phyloP scores from a whole-genome alignment of 2,797 vertebrate genomes.

The Tragopan temminckii region DNA sequence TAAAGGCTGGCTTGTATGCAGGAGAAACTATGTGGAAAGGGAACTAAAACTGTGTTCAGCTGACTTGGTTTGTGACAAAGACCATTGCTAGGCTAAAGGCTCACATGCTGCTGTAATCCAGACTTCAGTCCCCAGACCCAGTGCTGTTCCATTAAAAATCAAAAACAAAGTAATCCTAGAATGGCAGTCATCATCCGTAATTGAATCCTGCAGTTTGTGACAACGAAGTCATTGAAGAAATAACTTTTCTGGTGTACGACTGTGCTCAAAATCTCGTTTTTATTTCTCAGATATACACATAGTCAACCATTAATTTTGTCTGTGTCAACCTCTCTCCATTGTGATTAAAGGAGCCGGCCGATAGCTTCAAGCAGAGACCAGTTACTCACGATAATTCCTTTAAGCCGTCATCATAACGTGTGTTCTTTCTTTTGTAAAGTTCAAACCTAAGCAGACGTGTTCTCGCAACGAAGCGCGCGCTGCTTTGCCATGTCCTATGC shows the following conservation, averaged over 20 bases:
- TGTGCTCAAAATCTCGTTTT: background rate
- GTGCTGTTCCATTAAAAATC: background rate
- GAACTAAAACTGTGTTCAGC: background rate
- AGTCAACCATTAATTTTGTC: background rate
- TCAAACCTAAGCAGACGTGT: background rate
- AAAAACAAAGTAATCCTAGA: background rate
- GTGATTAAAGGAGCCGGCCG: background rate
- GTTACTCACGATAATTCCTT: background rate
- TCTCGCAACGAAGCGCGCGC: background rate
- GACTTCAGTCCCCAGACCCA: fast-evolving
- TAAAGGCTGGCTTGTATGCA: background rate
- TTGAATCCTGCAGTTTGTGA: background rate
- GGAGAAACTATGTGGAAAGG: background rate
- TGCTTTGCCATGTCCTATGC: background rate
- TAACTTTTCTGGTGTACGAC: background rate
- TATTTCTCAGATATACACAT: background rate
- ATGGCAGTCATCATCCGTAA: background rate
- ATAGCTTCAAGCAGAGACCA: background rate
- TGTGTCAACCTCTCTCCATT: background rate
- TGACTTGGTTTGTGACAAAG: background rate
- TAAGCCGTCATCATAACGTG: background rate
- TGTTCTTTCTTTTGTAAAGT: background rate
- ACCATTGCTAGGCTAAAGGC: background rate
- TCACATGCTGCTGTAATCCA: background rate
- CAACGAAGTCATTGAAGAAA: background rate